These are phyloP conservation scores for Cladopsammia gracilis DNA, from an alignment of 64 coral and sea anemone genomes.

Conservation along the genomic window DNA sequence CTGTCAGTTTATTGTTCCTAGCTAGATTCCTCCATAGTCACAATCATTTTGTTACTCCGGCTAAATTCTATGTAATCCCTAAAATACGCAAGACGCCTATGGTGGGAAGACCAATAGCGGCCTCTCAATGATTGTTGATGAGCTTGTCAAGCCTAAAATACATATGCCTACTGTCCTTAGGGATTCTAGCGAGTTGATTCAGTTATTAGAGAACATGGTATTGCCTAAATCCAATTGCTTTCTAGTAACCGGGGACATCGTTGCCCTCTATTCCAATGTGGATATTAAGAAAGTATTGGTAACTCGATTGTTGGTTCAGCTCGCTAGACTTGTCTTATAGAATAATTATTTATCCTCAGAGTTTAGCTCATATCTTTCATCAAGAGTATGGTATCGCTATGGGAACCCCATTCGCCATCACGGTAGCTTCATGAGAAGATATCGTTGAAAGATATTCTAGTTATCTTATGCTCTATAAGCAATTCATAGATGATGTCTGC, in stretches of 20 bases:
- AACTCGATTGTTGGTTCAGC: slow-evolving; percentile 20
- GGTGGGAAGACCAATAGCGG: neutral
- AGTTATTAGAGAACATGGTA: slow-evolving; percentile 29
- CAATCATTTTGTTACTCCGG: slow-evolving; percentile 26
- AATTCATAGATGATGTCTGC: slow-evolving; percentile 11
- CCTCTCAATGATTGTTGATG: slow-evolving; percentile 55
- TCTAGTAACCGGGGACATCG: neutral
- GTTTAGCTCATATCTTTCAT: slow-evolving; percentile 45
- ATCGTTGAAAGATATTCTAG: neutral
- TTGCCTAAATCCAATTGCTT: slow-evolving; percentile 25
- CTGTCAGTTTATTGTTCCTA: slow-evolving; percentile 15
- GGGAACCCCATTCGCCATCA: slow-evolving; percentile 44
- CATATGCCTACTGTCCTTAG: slow-evolving; percentile 48
- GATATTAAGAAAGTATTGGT: slow-evolving; percentile 15
- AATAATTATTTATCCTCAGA: slow-evolving; percentile 14
- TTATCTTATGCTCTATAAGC: neutral
- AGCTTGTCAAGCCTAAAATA: slow-evolving; percentile 49
- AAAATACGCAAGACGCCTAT: slow-evolving; percentile 19
- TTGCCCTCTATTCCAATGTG: neutral
- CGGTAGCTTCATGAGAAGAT: slow-evolving; percentile 21
- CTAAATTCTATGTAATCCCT: slow-evolving; percentile 48
- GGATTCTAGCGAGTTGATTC: slow-evolving; percentile 52
- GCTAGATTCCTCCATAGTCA: slow-evolving; percentile 25
- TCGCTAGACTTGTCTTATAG: neutral
- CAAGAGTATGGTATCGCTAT: slow-evolving; percentile 47